Evolutionary conservation across 2,113 vertebrate species (phyloP), one percentile per base, ranked within the genome.

Genomic region (Brevimyrus niger): DNA sequence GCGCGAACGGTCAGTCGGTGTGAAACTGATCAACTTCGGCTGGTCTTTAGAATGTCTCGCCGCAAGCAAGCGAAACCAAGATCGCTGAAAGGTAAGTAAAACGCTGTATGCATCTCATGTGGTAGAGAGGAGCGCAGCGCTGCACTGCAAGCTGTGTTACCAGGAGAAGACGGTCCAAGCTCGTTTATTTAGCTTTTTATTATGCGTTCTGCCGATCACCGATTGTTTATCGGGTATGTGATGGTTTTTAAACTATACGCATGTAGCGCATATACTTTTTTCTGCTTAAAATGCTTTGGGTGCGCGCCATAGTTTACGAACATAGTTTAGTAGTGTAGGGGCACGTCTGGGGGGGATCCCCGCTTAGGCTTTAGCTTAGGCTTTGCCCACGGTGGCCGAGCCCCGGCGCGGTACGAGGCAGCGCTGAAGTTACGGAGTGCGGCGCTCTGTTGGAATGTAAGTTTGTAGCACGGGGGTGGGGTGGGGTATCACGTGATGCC

Each of bases 21-120:
- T 96, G 94, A 97, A 96, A 97, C 96, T 97, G 97, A 97, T 96
- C 97, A 97, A 98, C 97, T 98, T 97, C 97, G 97, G 97, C 97
- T 95, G 95, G 97, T 97, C 96, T 97, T 93, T 98, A 98, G 97
- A 97, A 99, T 99, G 98, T 99, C 98, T 98, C 98, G 98, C 96
- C 98, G 98, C 97, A 99, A 99, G 97, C 98, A 99, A 98, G 98
- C 98, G 94, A 99, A 99, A 94, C 98, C 98, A 97, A 97, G 98
- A 98, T 98, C 98, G 91, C 96, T 99, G 95, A 98, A 97, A 99
- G 97, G 98, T 99, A 98, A 99, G 98, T 95, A 93, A 91, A 58
- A 90, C 91, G 89, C 88, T 93, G 9, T 88, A 91, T 94, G 88
- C 91, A 87, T 89, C 90, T 90, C 92, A 44, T 44, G 42, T 21